Percentiles rank a stretch among this genome's conserved stretches.
These are phyloP conservation scores for Dinocampus coccinellae DNA, from an alignment of 2,888 invertebrate genomes.

Conservation along the genomic window DNA sequence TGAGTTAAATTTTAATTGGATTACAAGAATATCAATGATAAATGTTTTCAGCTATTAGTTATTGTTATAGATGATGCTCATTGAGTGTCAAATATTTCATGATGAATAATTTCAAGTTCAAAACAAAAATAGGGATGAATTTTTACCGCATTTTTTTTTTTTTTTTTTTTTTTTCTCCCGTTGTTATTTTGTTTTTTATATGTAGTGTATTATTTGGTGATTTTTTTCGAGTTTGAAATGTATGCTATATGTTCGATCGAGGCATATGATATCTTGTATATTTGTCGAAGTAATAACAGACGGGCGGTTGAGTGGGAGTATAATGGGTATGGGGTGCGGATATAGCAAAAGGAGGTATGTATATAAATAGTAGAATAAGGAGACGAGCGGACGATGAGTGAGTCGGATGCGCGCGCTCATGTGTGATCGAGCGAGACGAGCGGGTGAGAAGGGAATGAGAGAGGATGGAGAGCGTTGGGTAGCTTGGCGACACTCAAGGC, in stretches of 20 bases:
- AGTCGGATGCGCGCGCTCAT: slow-evolving; percentile 13
- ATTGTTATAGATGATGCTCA: no score
- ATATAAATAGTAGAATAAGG: slow-evolving; percentile 26
- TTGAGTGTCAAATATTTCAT: no score
- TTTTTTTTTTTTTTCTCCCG: no score
- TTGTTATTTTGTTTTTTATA: neutral
- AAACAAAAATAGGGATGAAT: no score
- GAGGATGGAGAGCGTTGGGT: slow-evolving; percentile 57
- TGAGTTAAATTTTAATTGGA: no score
- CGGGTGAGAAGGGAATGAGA: slow-evolving; percentile 17
- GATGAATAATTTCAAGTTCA: no score
- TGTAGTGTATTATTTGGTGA: slow-evolving; percentile 51
- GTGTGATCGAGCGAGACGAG: slow-evolving; percentile 1
- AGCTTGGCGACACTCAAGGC: slow-evolving; percentile 68
- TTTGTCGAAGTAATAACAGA: slow-evolving; percentile 65
- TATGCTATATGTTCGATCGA: slow-evolving; percentile 48
- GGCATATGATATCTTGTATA: slow-evolving; percentile 60
- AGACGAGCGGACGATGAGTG: slow-evolving; percentile 27
- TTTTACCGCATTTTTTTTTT: no score
- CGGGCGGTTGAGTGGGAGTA: slow-evolving; percentile 37
- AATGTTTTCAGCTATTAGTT: no score
- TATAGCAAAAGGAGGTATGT: slow-evolving; percentile 35
- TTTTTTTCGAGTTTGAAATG: slow-evolving; percentile 43
- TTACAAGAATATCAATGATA: no score
- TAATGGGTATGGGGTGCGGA: slow-evolving; percentile 36